phyloP scores from a whole-genome alignment of 2,888 invertebrate species.

The Scaptomyza cyrtandrae region DNA sequence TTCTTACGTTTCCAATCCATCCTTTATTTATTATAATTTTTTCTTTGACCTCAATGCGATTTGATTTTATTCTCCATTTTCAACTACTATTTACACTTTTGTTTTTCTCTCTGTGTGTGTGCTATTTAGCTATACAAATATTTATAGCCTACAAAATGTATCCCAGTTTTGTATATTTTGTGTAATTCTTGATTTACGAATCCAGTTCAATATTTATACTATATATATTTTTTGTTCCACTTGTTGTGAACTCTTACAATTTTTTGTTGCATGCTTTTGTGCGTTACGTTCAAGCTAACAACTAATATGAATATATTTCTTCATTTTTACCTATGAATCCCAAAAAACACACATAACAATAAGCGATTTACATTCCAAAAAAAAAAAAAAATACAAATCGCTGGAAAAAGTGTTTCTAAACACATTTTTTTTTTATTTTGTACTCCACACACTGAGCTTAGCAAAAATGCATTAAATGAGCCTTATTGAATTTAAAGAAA shows the following conservation, averaged over 20 bases:
- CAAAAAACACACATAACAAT: background rate
- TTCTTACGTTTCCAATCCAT: constrained; percentile 49
- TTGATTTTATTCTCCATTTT: constrained; percentile 5
- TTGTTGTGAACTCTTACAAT: constrained; percentile 31
- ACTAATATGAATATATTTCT: constrained; percentile 17
- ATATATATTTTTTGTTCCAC: constrained; percentile 15
- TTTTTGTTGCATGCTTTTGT: constrained; percentile 71
- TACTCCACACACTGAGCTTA: constrained; percentile 46
- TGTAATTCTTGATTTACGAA: constrained; percentile 11
- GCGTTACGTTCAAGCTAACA: constrained; percentile 52
- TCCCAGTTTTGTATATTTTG: constrained; percentile 13
- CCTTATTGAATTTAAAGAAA: no score
- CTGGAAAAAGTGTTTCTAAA: constrained; percentile 3
- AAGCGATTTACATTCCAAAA: constrained; percentile 41
- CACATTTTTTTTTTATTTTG: background rate
- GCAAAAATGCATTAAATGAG: constrained; percentile 23
- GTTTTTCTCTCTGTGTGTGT: constrained; percentile 30
- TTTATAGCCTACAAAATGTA: constrained; percentile 5
- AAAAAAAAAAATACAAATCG: background rate
- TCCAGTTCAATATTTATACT: constrained; percentile 2
- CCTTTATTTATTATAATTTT: constrained; percentile 18
- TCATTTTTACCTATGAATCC: background rate
- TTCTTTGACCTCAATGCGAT: constrained; percentile 46
- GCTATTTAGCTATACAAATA: constrained; percentile 4
- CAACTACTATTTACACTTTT: constrained; percentile 6